Base-by-base conservation (phyloP, 1,140 invertebrate species). In the Halyomorpha halys region DNA sequence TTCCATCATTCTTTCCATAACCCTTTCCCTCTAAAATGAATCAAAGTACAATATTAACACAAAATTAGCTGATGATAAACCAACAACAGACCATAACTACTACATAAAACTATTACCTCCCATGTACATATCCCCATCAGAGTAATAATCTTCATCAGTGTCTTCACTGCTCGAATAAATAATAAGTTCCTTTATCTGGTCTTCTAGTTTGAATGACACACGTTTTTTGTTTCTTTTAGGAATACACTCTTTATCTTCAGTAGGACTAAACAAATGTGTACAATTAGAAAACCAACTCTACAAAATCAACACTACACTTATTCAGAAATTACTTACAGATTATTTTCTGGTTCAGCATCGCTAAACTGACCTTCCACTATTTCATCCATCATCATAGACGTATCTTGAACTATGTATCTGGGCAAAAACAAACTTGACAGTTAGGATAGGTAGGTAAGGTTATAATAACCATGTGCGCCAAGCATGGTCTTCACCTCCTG, bases 311-410 rank as follows among this genome's bases (percentile, higher is more conserved):
- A 49, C 1, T 49, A 49, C 9, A 6, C 5, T 19, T 6, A 6
- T 18, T 49, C 21, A 49, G 21, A 11, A 39, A 39, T 39, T 39
- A 18, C 47, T 49, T 49, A 49, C 47, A 21, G 11, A 49, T 49
- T 11, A 18, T n/a, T 56, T 30, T 61, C 61, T 15, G 61, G 66
- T 27, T 69, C 68, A n/a, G 68, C 68, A 64, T 69, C 68, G 44
- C 67, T 68, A 44, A 69, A 69, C 56, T 69, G 68, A 25, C 68
- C 68, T 13, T 68, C 63, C 23, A 54, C 61, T n/a, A 65, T 25
- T 15, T 66, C 66, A 21, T 53, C 44, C 62, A 63, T 63, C 13
- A 13, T 39, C 11, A 39, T 6, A 39, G 11, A 6, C 5, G 34
- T 6, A 11, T 11, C 4, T 39, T 13, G 11, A 39, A 39, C 13